Evolutionary conservation across 2,797 vertebrate species (phyloP), one percentile per base, ranked within the genome.

Genomic region (Acridotheres tristis): DNA sequence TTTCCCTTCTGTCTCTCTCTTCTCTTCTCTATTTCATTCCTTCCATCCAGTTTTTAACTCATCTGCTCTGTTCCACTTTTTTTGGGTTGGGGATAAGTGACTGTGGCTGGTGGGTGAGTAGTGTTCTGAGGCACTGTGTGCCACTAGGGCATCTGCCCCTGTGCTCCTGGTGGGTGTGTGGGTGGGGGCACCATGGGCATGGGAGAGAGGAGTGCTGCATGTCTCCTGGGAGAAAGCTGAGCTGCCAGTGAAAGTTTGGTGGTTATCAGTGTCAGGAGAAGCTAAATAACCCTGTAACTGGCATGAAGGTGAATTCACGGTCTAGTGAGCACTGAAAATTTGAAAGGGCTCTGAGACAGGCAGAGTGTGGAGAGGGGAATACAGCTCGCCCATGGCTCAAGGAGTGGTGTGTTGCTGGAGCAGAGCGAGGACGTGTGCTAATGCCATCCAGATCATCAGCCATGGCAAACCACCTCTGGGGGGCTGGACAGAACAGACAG

Each of bases 271-370:
- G 76, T 97, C 97, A 94, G 96, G 95, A 98, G 97, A 96, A 97
- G 97, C 97, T 97, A 97, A 98, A 98, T 98, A 98, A 98, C 98
- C 98, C 98, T 97, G 97, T 97, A 98, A 98, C 97, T 97, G 96
- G 97, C 98, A 97, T 98, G 98, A 98, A 98, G 98, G 98, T 98
- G 97, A 98, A 98, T 98, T 98, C 98, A 98, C 81, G 98, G 97
- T 98, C 98, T 97, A 68, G 96, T 97, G 97, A 98, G 97, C 98
- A 96, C 68, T 94, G 97, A 98, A 98, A 98, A 98, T 98, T 97
- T 43, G 97, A 98, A 97, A 85, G 97, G 88, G 95, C 95, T 96
- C 95, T 45, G 92, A 97, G 97, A 96, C 93, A 95, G 93, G 92
- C 95, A 59, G 50, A 94, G 93, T 61, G 85, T 54, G 54, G 95